Conservation (phyloP, 2,113 vertebrate species). For the Rhinichthys klamathensis region DNA sequence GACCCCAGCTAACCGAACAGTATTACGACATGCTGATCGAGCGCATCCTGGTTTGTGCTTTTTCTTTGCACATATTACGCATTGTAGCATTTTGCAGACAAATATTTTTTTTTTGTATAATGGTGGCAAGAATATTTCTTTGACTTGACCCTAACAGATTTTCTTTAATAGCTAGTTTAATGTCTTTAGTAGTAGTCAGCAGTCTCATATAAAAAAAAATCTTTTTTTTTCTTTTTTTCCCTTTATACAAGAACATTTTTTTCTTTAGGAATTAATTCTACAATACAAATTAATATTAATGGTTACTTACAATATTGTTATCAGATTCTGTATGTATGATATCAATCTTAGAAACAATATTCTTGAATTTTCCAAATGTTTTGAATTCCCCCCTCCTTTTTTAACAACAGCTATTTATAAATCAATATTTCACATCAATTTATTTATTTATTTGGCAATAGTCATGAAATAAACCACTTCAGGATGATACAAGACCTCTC, state of each 20-base stretch:
- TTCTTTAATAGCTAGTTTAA: neutral
- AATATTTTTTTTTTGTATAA: neutral
- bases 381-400: neutral
- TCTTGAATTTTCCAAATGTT: neutral
- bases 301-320: neutral
- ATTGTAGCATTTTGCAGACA: neutral
- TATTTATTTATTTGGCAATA: neutral
- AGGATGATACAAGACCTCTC: neutral
- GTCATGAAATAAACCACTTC: neutral
- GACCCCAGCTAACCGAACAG: conserved; percentile 98
- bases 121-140: neutral
- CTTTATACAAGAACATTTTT: neutral
- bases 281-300: neutral
- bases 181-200: neutral
- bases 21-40: conserved; percentile 99
- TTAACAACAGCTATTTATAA: neutral
- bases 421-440: neutral
- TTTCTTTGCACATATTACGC: neutral
- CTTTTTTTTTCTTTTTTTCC: neutral
- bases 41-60: conserved; percentile 58
- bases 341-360: neutral
- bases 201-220: neutral
- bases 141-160: neutral
- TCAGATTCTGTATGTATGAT: neutral
- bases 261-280: neutral